Evolutionary conservation across 2,113 vertebrate species (phyloP), one percentile per base, ranked within the genome.

Genomic region (Trematomus loennbergii): DNA sequence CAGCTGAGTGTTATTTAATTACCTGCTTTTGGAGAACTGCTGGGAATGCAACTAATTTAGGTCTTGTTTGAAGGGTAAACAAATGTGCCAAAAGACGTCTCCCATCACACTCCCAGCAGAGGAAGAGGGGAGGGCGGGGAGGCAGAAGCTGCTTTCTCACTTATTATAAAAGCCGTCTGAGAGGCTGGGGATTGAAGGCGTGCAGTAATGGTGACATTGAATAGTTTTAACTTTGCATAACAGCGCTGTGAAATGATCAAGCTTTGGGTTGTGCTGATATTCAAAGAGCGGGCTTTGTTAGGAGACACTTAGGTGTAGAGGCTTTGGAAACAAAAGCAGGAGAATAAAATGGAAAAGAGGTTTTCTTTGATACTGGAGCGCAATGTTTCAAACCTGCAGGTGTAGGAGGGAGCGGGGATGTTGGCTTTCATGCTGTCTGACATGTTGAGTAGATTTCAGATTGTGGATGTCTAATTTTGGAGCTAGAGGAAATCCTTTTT

Each of bases 11-110:
- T 74, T 60, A 62, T 87, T 87, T 89, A 88, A 89, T 87, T 85
- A 91, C 81, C 81, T 87, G 90, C 78, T 82, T 82, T 87, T 72
- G 54, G 64, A 78, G 79, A 88, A 86, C 80, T 49, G 4, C 78
- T 49, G 88, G 88, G 82, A 84, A 80, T 64, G 70, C 62, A 76
- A 75, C 83, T 87, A 82, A 90, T 87, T 90, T 82, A 64, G 80
- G 82, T 82, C 84, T 85, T 80, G 78, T 88, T 89, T 88, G 86
- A 88, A 85, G 80, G 67, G 80, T 85, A 90, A 90, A 88, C 88
- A 90, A 91, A 89, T 64, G 83, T 72, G 75, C 64, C 75, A 71
- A 53, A 78, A 78, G 80, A 89, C 33, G 83, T 81, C 81, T 89
- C 79, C 81, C 22, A 6, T 83, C 81, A 12, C 2, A 53, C 64